Evolutionary conservation across 2,113 vertebrate genomes (phyloP), one percentile per base, ranked within the genome.

Genomic region (Puma concolor): DNA sequence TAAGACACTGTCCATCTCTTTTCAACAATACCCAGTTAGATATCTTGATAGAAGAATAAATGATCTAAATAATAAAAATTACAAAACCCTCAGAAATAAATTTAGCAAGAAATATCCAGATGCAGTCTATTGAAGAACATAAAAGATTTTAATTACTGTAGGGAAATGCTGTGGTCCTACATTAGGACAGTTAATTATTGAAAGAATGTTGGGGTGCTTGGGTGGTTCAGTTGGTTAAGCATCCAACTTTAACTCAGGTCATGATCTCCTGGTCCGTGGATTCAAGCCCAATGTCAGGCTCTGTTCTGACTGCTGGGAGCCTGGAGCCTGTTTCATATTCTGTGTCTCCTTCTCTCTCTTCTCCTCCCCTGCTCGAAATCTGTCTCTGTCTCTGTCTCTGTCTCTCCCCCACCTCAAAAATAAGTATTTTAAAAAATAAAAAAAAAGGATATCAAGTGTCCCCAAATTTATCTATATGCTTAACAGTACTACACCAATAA

Each of bases 11-110:
- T 71, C 54, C 60, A 82, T 77, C 17, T 72, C 79, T 96, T 82
- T 38, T 79, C 33, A 76, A 29, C 63, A 67, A 84, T 79, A 64
- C 81, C 36, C 27, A 93, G 25, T 77, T 94, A 76, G 41, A 69
- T 74, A 76, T 82, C 33, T 88, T 77, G 10, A 92, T 36, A 23
- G 21, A 17, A 27, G 77, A 64, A 44, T 44, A 91, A 81, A 44
- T 19, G 50, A 48, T 6, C 44, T 38, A 84, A 91, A 84, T 91
- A 66, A 72, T 83, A 88, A 96, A 95, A 95, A 81, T 74, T 21
- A 92, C 14, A 91, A 72, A 82, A 48, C 38, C 54, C 25, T 2
- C 9, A 66, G 19, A n/a, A 86, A 90, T n/a, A 95, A 69, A 93
- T 72, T 91, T 87, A 93, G 89, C 5, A 95, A 94, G 36, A 90